Base-by-base conservation (phyloP, 1,140 invertebrate species). In the Aphis craccivora region DNA sequence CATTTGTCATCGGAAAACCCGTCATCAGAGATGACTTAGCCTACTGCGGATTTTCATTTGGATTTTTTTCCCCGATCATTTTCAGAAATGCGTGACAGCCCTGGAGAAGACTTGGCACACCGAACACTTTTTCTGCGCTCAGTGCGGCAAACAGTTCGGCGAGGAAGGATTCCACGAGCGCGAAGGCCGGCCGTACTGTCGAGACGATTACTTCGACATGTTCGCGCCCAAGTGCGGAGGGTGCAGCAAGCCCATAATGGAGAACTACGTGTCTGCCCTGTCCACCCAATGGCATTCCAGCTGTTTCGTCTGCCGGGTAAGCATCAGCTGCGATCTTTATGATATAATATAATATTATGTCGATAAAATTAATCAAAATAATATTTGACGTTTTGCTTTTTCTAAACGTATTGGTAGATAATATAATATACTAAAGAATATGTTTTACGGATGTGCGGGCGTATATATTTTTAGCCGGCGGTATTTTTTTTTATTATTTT, bases 231-330 rank as follows among this genome's bases (percentile, higher is more conserved):
- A 99, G 95, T 99, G 99, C 96, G 99, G 98, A 35, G 98, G 99
- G 37, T 99, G 99, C 96, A 97, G 97, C 94, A 97, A 98, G 60
- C 98, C 99, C 88, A 99, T 99, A 94, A 99, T 99, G 97, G 99
- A 99, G 95, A 99, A 99, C 95, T 99, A 99, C 95, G 99, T 99
- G 95, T 99, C 99, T 3, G 99, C 99, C 25, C 96, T 99, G 87
- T 99, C 99, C 95, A 97, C 97, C 93, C 99, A 99, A 95, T 99
- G 99, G 99, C 99, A 99, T 96, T 98, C 99, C 23, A 98, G 99
- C 95, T 99, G 99, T 95, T 99, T 99, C 96, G 99, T 99, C 94
- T 99, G 99, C 97, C 97, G 98, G 97, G 99, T 99, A 97, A 96
- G 98, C 97, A 83, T 9, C 55, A 20, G 4, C 3, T 25, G 25